Percentiles rank a stretch among this genome's conserved stretches.
phyloP scores from a whole-genome alignment of 1,140 invertebrate species.

The Brachionus rubens region DNA sequence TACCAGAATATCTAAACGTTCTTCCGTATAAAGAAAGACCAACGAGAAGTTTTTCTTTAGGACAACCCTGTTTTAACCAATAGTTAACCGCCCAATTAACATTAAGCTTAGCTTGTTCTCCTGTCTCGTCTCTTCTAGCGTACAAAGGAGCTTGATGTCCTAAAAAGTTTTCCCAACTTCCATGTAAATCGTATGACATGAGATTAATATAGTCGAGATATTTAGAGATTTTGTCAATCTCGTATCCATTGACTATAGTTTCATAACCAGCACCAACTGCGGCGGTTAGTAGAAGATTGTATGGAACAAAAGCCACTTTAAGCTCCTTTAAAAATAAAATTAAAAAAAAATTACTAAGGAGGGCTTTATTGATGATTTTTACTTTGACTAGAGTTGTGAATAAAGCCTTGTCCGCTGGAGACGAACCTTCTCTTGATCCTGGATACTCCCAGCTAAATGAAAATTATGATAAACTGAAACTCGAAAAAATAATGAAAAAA shows the following conservation, averaged over 20 bases:
- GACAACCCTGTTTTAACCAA: conserved; percentile 75
- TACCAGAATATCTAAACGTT: conserved; percentile 69
- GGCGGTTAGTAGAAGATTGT: conserved; percentile 49
- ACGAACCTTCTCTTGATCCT: conserved; percentile 47
- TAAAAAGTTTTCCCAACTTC: conserved; percentile 42
- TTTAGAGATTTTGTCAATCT: conserved; percentile 68
- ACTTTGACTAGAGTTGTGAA: conserved; percentile 61
- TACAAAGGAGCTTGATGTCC: conserved; percentile 43
- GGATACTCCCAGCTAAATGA: conserved; percentile 70
- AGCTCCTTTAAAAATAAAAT: conserved; percentile 45
- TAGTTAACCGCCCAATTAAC: conserved; percentile 53
- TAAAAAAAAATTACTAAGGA: neutral
- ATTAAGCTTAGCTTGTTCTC: conserved; percentile 45
- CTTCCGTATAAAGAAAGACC: conserved; percentile 86
- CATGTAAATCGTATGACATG: conserved; percentile 67
- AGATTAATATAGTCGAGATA: conserved; percentile 92
- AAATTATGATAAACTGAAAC: neutral
- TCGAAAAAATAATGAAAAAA: conserved; percentile 66
- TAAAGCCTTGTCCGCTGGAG: conserved; percentile 62
- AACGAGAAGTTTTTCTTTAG: conserved; percentile 74
- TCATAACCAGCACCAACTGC: conserved; percentile 49
- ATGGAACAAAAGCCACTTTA: conserved; percentile 47
- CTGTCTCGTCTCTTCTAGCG: conserved; percentile 26
- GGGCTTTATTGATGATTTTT: neutral
- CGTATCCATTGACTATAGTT: conserved; percentile 65